Percentiles rank a stretch among this genome's conserved stretches.
Evolutionary conservation across 2,797 vertebrate species (phyloP).

Genomic region (Mormyrus proboscirostris): DNA sequence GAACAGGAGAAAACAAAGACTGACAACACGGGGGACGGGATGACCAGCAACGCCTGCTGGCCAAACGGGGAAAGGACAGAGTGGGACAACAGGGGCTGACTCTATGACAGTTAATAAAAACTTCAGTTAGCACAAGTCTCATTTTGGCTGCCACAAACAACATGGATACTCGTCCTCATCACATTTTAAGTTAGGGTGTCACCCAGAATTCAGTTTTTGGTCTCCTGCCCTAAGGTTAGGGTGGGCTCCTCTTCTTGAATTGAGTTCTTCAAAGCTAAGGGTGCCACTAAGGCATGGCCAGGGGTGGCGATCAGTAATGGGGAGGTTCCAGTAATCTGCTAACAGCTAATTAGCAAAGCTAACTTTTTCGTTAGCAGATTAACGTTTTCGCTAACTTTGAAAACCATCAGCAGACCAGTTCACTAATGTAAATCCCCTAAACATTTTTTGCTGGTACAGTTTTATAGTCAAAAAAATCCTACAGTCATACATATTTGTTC

Average conservation of each 20-base stretch:
- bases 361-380: background rate
- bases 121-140: background rate
- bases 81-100: no score
- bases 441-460: background rate
- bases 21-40: no score
- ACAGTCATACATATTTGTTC: background rate
- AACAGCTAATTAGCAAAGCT: background rate
- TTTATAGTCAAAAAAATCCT: background rate
- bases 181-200: background rate
- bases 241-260: background rate
- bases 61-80: no score
- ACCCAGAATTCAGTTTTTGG: background rate
- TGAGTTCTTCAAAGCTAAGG: background rate
- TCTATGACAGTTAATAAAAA: background rate
- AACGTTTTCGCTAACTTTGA: background rate
- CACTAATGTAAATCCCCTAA: background rate
- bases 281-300: background rate
- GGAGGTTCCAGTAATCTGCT: background rate
- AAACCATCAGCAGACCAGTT: background rate
- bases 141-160: background rate
- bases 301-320: background rate
- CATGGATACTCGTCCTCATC: background rate
- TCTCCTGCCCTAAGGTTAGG: background rate
- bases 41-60: no score
- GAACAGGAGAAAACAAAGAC: no score